Percentiles rank a stretch among this genome's conserved stretches.
These are phyloP conservation scores for Indicator indicator DNA, from an alignment of 2,113 vertebrate genomes.

Conservation along the genomic window DNA sequence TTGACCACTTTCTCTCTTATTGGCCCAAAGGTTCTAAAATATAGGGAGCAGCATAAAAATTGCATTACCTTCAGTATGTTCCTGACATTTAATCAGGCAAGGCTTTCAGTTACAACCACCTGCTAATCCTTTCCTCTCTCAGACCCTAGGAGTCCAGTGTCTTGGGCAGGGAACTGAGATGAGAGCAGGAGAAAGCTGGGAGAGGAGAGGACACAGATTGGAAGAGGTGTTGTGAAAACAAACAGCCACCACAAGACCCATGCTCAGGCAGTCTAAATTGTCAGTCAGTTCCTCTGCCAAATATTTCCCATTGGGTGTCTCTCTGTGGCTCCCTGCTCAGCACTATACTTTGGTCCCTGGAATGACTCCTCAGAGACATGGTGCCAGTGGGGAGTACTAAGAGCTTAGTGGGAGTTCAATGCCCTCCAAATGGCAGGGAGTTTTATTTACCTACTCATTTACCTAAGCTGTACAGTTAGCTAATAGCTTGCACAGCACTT, in stretches of 20 bases:
- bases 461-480: not conserved
- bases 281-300: not conserved
- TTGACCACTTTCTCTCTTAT: not conserved
- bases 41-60: not conserved
- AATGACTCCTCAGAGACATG: not conserved
- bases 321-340: not conserved
- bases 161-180: not conserved
- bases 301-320: not conserved
- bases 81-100: not conserved
- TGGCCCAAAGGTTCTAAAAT: not conserved
- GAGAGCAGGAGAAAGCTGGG: not conserved
- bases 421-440: not conserved
- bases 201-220: not conserved
- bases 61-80: not conserved
- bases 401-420: not conserved
- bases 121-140: not conserved
- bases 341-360: not conserved
- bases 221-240: not conserved
- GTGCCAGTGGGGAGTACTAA: not conserved
- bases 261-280: not conserved
- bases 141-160: not conserved
- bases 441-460: not conserved
- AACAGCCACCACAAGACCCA: not conserved
- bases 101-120: not conserved
- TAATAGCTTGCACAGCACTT: not conserved